Evolutionary conservation across 2,888 invertebrate genomes (phyloP).

Genomic region (Drepanosiphum platanoidis): DNA sequence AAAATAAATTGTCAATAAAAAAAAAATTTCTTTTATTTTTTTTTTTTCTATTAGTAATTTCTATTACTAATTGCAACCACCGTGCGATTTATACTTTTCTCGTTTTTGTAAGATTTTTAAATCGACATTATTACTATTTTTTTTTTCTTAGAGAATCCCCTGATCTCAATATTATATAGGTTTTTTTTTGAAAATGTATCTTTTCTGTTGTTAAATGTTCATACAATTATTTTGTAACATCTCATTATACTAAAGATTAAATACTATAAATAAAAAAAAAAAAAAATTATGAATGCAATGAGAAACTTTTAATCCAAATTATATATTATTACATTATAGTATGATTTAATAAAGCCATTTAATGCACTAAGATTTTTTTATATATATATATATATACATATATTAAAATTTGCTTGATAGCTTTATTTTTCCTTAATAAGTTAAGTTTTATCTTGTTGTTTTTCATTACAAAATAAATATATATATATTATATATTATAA

Average conservation of each 20-base stretch:
- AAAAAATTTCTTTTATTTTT: background rate
- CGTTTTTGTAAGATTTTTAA: slow-evolving; percentile 34
- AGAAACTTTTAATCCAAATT: slow-evolving; percentile 38
- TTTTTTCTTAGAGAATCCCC: slow-evolving; percentile 54
- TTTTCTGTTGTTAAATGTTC: slow-evolving; percentile 40
- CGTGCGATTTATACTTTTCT: slow-evolving; percentile 37
- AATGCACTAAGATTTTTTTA: slow-evolving; percentile 51
- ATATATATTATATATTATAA: slow-evolving; percentile 40
- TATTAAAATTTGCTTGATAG: slow-evolving; percentile 55
- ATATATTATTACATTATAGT: slow-evolving; percentile 10
- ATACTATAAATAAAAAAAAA: slow-evolving; percentile 19
- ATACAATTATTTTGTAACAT: slow-evolving; percentile 46
- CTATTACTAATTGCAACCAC: slow-evolving; percentile 32
- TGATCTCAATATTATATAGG: slow-evolving; percentile 61
- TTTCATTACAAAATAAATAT: slow-evolving; percentile 55
- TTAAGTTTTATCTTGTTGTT: slow-evolving; percentile 59
- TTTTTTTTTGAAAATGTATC: slow-evolving; percentile 52
- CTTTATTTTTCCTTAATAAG: slow-evolving; percentile 59
- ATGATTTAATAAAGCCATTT: slow-evolving; percentile 54
- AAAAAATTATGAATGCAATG: background rate
- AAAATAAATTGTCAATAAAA: slow-evolving; percentile 1
- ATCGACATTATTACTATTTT: slow-evolving; percentile 10
- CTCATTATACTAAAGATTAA: slow-evolving; percentile 36
- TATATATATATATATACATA: no score
- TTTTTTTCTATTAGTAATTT: no score